Evolutionary conservation across 2,888 invertebrate species (phyloP).

Genomic region (Acleris holmiana): DNA sequence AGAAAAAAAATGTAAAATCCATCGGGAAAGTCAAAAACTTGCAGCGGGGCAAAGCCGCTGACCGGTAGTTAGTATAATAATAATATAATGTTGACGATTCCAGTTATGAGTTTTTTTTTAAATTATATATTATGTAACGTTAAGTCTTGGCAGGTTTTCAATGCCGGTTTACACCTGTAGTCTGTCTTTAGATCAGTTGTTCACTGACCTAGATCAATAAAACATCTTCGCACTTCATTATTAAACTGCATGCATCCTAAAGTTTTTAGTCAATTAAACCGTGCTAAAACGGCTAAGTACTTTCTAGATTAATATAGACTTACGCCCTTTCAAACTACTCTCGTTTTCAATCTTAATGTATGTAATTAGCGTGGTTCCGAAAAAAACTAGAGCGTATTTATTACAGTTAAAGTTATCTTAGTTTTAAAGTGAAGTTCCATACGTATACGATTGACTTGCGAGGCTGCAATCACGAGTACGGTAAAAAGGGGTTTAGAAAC

Average conservation of each 20-base stretch:
- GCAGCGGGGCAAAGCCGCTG: no score
- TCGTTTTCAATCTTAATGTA: slow-evolving; percentile 9
- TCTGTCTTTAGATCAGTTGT: slow-evolving; percentile 2
- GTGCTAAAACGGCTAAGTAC: background rate
- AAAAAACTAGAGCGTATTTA: slow-evolving; percentile 29
- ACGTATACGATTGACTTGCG: background rate
- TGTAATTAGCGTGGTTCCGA: slow-evolving; percentile 29
- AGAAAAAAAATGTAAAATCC: no score
- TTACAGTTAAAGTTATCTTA: slow-evolving; percentile 6
- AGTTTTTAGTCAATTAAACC: background rate
- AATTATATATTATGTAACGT: no score
- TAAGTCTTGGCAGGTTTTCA: background rate
- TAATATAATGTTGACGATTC: no score
- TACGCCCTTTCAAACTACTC: background rate
- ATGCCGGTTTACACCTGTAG: background rate
- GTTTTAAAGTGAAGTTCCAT: slow-evolving; percentile 11
- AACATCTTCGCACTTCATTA: slow-evolving; percentile 17
- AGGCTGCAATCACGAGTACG: no score
- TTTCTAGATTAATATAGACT: background rate
- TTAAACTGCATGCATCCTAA: background rate
- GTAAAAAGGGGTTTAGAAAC: no score
- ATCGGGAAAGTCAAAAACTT: no score
- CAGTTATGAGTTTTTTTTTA: no score
- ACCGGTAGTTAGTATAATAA: no score
- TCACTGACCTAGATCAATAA: slow-evolving; percentile 13